Base-by-base conservation (phyloP, 2,888 invertebrate species). In the Cosmopolites sordidus region DNA sequence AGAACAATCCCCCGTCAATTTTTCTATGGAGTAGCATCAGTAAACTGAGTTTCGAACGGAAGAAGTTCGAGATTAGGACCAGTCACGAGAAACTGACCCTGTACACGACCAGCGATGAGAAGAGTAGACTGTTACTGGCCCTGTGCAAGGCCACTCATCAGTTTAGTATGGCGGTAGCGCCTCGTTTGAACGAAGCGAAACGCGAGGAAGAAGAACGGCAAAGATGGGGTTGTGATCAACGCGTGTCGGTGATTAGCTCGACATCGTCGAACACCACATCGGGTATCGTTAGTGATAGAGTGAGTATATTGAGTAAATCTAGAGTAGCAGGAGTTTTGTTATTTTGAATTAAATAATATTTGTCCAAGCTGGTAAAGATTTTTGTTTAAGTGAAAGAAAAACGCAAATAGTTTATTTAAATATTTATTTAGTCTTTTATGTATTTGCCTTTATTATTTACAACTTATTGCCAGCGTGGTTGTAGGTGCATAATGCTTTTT, bases 191-290 rank as follows among this genome's bases (percentile, higher is more conserved):
- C 69, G 93, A 94, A 74, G 86, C 89, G 40, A 81, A 85, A 64
- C 83, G 83, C 66, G 83, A 87, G 53, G 91, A 94, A 73, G 90
- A 91, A 72, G 91, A 92, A 73, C 51, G 63, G 8, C 86, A 86
- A 57, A 54, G 67, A 43, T 74, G 72, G 73, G 74, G 71, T 56
- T 69, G 72, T 59, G 77, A 74, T 58, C 74, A 74, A 55, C 62
- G 75, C 15, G 65, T 74, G 12, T 74, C 74, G 6, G 74, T 95
- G 22, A 92, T 95, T 69, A 90, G 89, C 66, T 68, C 67, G 4
- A 91, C 93, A 38, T 94, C 94, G 66, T 95, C 94, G n/a, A 95
- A 94, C 70, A 96, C 95, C 37, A 96, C 96, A 16, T 95, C 94
- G 22, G 96, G 96, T 54, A 94, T 96, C 64, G 94, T 95, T 41